These are phyloP conservation scores for Magallana ariakensis DNA, from an alignment of 1,140 invertebrate species.

Conservation along the genomic window DNA sequence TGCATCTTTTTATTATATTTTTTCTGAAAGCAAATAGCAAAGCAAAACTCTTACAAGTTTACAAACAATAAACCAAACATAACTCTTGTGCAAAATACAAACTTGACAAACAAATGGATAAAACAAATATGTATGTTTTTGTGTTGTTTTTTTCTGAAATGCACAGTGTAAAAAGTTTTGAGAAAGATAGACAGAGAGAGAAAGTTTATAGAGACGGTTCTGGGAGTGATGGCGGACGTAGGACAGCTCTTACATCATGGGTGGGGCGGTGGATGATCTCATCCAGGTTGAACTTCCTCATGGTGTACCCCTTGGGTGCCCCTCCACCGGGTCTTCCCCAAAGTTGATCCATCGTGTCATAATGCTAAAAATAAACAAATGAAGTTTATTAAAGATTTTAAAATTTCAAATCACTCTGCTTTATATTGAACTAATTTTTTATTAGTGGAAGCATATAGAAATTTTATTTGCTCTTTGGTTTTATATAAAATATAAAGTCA, in stretches of 20 bases:
- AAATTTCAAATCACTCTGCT: no score
- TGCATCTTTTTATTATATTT: conserved; percentile 6
- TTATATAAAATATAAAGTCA: no score
- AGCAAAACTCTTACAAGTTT: background rate
- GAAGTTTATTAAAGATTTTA: no score
- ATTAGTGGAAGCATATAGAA: no score
- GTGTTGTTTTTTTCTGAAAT: background rate
- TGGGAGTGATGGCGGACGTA: background rate
- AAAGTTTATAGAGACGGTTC: background rate
- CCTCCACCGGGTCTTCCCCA: conserved; percentile 70
- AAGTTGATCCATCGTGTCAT: conserved; percentile 59
- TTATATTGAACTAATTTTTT: no score
- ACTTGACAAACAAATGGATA: background rate
- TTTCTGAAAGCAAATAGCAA: conserved; percentile 11
- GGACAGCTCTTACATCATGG: conserved; percentile 53
- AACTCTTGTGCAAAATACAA: background rate
- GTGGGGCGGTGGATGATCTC: conserved; percentile 59
- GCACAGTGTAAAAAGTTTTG: background rate
- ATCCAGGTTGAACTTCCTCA: conserved; percentile 65
- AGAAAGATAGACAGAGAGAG: background rate
- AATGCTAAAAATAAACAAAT: conserved; percentile 61
- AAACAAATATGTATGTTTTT: background rate
- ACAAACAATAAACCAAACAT: background rate
- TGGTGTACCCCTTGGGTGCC: conserved; percentile 64
- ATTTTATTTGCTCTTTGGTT: no score